Evolutionary conservation across 2,888 invertebrate species (phyloP).

Genomic region (Pachymerium ferrugineum): DNA sequence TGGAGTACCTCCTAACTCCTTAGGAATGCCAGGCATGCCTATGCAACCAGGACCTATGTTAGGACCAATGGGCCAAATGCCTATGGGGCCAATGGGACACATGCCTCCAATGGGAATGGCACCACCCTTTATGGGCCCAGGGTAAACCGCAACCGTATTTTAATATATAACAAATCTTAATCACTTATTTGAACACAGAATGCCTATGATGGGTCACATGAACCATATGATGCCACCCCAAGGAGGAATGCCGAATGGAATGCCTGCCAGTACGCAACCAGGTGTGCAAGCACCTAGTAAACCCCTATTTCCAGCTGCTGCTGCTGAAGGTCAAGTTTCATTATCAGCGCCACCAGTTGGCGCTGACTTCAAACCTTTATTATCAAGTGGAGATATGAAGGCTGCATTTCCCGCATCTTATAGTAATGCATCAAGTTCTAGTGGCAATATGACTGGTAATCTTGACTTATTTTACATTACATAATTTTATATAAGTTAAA

Average conservation of each 20-base stretch:
- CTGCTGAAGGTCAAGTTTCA: conserved; percentile 42
- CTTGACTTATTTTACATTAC: neutral
- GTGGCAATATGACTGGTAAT: conserved; percentile 49
- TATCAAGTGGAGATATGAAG: conserved; percentile 14
- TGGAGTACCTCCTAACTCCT: conserved; percentile 36
- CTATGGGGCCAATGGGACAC: conserved; percentile 50
- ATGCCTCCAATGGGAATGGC: conserved; percentile 53
- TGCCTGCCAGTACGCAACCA: neutral
- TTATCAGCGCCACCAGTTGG: conserved; percentile 35
- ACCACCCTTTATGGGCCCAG: conserved; percentile 38
- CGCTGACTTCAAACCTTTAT: conserved; percentile 38
- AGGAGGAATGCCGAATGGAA: conserved; percentile 34
- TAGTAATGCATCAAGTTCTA: conserved; percentile 42
- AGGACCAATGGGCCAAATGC: conserved; percentile 41
- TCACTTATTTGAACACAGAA: conserved; percentile 27
- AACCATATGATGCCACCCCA: conserved; percentile 40
- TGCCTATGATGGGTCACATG: conserved; percentile 41
- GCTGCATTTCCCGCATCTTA: conserved; percentile 47
- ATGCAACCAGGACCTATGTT: conserved; percentile 52
- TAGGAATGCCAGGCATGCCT: conserved; percentile 41
- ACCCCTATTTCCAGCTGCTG: conserved; percentile 66
- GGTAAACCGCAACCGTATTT: conserved; percentile 34
- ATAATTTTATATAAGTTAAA: neutral
- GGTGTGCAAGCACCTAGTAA: conserved; percentile 51
- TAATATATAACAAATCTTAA: neutral